phyloP scores from a whole-genome alignment of 2,797 vertebrate genomes.

The Cygnus olor region DNA sequence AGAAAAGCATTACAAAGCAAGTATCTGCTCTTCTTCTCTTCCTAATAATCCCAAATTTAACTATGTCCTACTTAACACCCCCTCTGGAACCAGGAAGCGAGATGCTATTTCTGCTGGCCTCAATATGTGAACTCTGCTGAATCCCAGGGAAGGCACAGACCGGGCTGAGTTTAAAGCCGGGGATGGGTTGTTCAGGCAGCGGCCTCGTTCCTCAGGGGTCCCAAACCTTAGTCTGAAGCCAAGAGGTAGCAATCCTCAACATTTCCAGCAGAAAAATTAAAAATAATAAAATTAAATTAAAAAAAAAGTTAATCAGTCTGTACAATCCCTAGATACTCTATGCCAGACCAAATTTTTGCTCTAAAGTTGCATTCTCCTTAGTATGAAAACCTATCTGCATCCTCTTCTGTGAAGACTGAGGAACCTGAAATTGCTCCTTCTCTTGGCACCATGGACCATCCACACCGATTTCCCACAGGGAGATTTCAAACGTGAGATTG shows the following conservation, averaged over 20 bases:
- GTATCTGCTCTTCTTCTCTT: not conserved
- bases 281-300: not conserved
- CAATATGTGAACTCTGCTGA: constrained; percentile 10
- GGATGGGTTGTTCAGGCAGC: not conserved
- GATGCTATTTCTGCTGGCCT: constrained; percentile 51
- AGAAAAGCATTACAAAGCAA: not conserved
- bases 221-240: not conserved
- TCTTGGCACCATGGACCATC: constrained; percentile 4
- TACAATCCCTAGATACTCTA: not conserved
- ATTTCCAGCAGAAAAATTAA: not conserved
- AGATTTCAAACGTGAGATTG: not conserved
- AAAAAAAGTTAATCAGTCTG: too few relatives aligned
- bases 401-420: constrained; percentile 19
- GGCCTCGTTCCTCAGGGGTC: not conserved
- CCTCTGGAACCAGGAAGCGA: not conserved
- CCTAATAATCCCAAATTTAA: constrained; percentile 51
- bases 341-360: not conserved
- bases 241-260: not conserved
- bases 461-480: not conserved
- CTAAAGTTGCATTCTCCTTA: not conserved
- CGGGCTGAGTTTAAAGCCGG: constrained; percentile 14
- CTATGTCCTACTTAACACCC: constrained; percentile 46
- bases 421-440: not conserved
- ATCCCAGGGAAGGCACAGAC: not conserved
- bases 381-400: not conserved